Evolutionary conservation across 2,888 invertebrate genomes (phyloP).

Genomic region (Drosophila melanocephala): DNA sequence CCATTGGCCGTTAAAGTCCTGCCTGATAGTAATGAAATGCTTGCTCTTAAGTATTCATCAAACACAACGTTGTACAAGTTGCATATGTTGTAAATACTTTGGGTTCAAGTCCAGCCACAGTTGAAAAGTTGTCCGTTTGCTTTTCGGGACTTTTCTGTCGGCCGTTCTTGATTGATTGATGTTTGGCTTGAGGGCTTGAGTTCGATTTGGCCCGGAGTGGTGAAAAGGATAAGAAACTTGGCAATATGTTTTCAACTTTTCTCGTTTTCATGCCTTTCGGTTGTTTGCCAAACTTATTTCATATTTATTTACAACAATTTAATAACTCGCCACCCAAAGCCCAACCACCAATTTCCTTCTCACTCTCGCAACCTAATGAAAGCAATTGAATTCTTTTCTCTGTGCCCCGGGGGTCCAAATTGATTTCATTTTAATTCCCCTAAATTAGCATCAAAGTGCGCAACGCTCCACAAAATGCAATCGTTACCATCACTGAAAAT

Average conservation of each 20-base stretch:
- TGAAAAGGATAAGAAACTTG: conserved; percentile 69
- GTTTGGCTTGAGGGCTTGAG: conserved; percentile 61
- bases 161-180: conserved; percentile 71
- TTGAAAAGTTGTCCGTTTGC: conserved; percentile 47
- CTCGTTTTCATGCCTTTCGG: conserved; percentile 46
- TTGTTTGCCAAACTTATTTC: conserved; percentile 58
- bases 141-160: conserved; percentile 4
- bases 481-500: conserved; percentile 53
- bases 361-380: conserved; percentile 36
- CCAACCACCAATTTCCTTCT: background rate
- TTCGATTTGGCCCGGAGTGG: conserved; percentile 50
- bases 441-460: conserved; percentile 64
- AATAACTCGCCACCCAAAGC: conserved; percentile 38
- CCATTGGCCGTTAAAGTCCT: conserved; percentile 42
- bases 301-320: conserved; percentile 61
- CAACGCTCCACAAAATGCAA: conserved; percentile 40
- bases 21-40: conserved; percentile 71
- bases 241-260: conserved; percentile 72
- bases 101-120: conserved; percentile 48
- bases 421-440: conserved; percentile 62
- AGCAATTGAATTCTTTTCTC: conserved; percentile 40
- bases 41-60: conserved; percentile 66
- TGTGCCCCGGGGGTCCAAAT: background rate
- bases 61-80: conserved; percentile 67
- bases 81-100: conserved; percentile 79